phyloP scores from a whole-genome alignment of 2,113 vertebrate genomes.

The Epinephelus fuscoguttatus region DNA sequence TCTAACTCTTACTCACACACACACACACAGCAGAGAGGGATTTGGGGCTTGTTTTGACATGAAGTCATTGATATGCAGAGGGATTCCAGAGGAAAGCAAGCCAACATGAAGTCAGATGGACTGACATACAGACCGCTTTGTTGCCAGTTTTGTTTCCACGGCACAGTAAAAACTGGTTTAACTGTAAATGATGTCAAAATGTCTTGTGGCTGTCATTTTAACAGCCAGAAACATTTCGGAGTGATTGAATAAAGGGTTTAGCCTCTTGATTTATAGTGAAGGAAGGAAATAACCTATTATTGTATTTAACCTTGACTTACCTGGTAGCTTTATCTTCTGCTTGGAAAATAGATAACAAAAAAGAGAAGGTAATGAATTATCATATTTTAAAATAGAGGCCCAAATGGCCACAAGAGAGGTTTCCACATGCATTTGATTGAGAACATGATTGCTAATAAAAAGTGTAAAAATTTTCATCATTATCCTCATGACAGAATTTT shows the following conservation, averaged over 20 bases:
- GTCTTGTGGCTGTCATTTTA: not conserved
- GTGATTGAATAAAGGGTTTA: not conserved
- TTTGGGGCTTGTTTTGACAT: constrained; percentile 70
- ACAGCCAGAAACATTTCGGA: not conserved
- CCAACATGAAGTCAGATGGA: constrained; percentile 41
- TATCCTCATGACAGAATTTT: not conserved
- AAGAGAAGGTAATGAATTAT: not conserved
- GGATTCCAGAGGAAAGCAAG: constrained; percentile 53
- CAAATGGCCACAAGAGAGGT: not conserved
- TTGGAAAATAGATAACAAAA: not conserved
- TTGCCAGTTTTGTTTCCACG: constrained; percentile 20
- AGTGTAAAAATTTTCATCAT: constrained; percentile 8
- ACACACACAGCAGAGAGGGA: constrained; percentile 20
- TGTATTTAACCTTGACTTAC: not conserved
- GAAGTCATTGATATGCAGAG: constrained; percentile 68
- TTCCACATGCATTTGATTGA: not conserved
- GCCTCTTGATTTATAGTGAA: not conserved
- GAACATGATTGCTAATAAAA: not conserved
- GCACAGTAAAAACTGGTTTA: not conserved
- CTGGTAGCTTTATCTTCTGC: not conserved
- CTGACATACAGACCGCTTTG: constrained; percentile 1
- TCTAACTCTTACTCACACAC: constrained; percentile 1
- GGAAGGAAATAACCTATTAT: too few relatives aligned
- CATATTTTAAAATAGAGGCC: not conserved
- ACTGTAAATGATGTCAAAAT: constrained; percentile 3